Evolutionary conservation across 1,140 invertebrate species (phyloP), one percentile per base, ranked within the genome.

Genomic region (Vollenhovia emeryi): DNA sequence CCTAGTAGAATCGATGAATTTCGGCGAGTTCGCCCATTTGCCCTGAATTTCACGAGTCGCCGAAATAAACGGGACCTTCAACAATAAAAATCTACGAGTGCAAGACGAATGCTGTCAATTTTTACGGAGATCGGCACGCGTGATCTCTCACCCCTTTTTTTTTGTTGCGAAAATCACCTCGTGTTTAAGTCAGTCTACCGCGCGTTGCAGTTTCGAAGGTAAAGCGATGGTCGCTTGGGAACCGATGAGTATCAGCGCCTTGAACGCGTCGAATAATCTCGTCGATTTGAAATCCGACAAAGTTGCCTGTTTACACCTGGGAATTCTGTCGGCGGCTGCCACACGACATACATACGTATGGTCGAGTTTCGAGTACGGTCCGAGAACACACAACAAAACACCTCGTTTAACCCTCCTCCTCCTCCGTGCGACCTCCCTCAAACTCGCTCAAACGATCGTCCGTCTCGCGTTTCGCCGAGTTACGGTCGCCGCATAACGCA

Each of bases 341-440:
- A 15, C 15, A 71, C 64, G 43, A 33, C 64, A 15, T 40, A 55
- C 21, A 40, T 75, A 64, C 40, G 36, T 76, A 76, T n/a, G 13
- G 27, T 36, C 30, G 60, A 36, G 71, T 43, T 76, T 57, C 71
- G 71, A 48, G n/a, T 36, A 62, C 69, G 52, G 59, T 33, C 73
- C 64, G 86, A 87, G 48, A 82, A 79, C 73, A 64, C 43, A 57
- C 68, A 48, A 73, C 75, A 71, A 85, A 88, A 78, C 85, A 73
- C 59, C 69, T 82, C 82, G 86, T 88, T 85, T 74, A 52, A 59
- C 50, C 30, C n/a, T 45, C 21, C 69, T n/a, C 48, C 43, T 21
- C 48, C 36, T 40, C 40, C 40, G 40, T 15, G 48, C 57, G 52
- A 71, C 68, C 45, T 36, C 57, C 45, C 30, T 75, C 82, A 43